Evolutionary conservation across 2,888 invertebrate species (phyloP).

Genomic region (Cinara cedri): DNA sequence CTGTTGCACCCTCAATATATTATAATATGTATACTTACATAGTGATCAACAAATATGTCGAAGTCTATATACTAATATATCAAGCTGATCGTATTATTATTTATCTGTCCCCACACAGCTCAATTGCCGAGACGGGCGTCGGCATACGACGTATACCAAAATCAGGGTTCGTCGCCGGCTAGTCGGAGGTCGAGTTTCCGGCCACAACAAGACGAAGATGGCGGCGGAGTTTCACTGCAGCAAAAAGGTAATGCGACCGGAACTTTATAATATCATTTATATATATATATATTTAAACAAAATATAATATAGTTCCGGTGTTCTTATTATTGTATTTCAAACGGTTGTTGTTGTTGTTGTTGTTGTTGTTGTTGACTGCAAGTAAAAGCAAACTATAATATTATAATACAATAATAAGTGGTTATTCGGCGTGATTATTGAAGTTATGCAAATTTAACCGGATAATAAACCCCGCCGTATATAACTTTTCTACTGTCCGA

Average conservation of each 20-base stretch:
- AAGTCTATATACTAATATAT: too few species aligned
- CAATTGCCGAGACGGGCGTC: constrained; percentile 81
- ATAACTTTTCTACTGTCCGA: constrained; percentile 19
- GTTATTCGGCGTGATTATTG: constrained; percentile 23
- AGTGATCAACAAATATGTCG: too few species aligned
- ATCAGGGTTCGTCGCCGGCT: constrained; percentile 58
- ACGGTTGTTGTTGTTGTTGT: neutral
- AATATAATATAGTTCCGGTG: neutral
- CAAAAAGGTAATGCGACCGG: constrained; percentile 48
- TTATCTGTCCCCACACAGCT: too few species aligned
- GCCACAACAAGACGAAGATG: constrained; percentile 59
- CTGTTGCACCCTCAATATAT: too few species aligned
- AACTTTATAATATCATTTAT: too few species aligned
- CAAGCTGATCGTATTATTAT: too few species aligned
- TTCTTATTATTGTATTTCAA: neutral
- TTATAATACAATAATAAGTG: neutral
- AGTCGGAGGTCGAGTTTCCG: constrained; percentile 64
- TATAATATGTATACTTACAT: too few species aligned
- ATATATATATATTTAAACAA: too few species aligned
- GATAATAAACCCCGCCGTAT: constrained; percentile 25
- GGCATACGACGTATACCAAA: constrained; percentile 76
- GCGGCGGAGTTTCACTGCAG: constrained; percentile 56
- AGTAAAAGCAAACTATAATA: neutral
- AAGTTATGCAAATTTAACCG: constrained; percentile 24
- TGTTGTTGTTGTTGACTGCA: too few species aligned